Evolutionary conservation across 2,888 invertebrate species (phyloP), one percentile per base, ranked within the genome.

Genomic region (Isoperla grammatica): DNA sequence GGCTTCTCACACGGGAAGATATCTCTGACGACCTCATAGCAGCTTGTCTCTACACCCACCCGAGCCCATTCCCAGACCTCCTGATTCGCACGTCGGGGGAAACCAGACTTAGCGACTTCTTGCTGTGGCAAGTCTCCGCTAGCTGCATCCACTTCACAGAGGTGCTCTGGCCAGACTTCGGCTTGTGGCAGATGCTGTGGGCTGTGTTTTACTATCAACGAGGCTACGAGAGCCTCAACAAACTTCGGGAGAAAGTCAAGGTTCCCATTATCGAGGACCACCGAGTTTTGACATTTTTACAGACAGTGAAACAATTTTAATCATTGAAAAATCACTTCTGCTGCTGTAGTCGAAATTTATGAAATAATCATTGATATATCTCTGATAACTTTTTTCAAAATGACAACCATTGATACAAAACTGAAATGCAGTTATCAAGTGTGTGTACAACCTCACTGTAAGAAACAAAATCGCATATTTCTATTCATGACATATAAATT

Each of bases 41-140:
- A 35, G 79, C 85, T 56, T 87, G 89, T 72, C 74, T 95, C 63
- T 90, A 90, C 70, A 88, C 90, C 0, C 78, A 85, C 62, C 79
- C 86, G 59, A 87, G 90, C 2, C 79, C 83, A 0, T 81, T 86
- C 67, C 92, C 96, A 0, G 96, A 98, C 73, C 76, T 99, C 58
- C 77, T 99, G 13, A 86, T 99, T 45, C 81, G 99, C 66, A 99
- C 98, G 2, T 98, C 98, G 0, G 98, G 98, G 15, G 99, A 99
- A 79, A 86, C 90, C 11, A 79, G 96, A 62, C 79, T 96, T 1
- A 94, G 94, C 67, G 96, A 97, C 74, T 99, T 97, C 72, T 81
- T 98, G 69, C 78, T 97, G 66, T 98, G 96, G 95, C 97, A 97
- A 87, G 90, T 90, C 12, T 23, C n/a, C 1, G 35, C 35, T 69